These are phyloP conservation scores for Harpagifer antarcticus DNA, from an alignment of 2,797 vertebrate genomes.

Conservation along the genomic window DNA sequence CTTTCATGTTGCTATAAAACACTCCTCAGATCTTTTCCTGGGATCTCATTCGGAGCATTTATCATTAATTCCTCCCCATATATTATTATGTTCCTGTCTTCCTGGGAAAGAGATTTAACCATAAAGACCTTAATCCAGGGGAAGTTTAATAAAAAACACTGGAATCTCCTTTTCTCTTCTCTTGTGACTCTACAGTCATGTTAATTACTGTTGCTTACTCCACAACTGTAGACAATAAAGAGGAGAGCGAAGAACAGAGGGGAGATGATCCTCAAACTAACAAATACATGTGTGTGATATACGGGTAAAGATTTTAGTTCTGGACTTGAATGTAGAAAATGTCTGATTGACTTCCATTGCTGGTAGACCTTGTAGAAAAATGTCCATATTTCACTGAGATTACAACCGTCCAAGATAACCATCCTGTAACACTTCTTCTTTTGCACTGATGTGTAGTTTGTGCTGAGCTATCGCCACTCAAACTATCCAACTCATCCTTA, in stretches of 20 bases:
- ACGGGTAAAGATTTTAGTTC: too few relatives aligned
- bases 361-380: conserved; percentile 6
- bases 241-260: conserved; percentile 10
- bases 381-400: conserved; percentile 8
- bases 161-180: conserved; percentile 31
- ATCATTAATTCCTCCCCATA: conserved; percentile 33
- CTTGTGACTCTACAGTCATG: conserved; percentile 32
- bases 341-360: neutral
- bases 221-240: conserved; percentile 21
- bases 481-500: conserved; percentile 20
- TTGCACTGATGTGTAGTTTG: neutral
- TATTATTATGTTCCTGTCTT: conserved; percentile 58
- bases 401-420: neutral
- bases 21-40: conserved; percentile 22
- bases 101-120: conserved; percentile 74
- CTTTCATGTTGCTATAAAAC: conserved; percentile 35
- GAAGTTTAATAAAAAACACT: conserved; percentile 65
- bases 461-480: neutral
- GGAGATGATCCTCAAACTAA: neutral
- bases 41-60: conserved; percentile 71
- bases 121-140: conserved; percentile 71
- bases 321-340: too few relatives aligned
- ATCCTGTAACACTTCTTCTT: neutral
- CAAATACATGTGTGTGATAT: neutral
- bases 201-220: conserved; percentile 39